Evolutionary conservation across 23 tunicate species (phyloP), one percentile per base, ranked within the genome.

Genomic region (Pegea sp.): DNA sequence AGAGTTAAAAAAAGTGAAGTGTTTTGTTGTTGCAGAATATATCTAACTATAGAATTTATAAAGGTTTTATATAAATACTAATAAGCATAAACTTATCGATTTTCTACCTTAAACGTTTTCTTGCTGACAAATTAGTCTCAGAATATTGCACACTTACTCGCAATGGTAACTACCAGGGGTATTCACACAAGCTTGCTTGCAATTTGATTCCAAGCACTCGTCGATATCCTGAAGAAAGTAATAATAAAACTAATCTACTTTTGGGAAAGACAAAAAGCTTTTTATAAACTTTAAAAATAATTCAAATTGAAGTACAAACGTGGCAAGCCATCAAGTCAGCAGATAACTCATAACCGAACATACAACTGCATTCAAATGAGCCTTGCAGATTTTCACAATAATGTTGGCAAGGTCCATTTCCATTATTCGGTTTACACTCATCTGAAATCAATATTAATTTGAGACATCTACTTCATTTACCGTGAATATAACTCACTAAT

Each of bases 181-280:
- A 49, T 80, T 80, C 49, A 48, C 65, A 42, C 93, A 80, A 25
- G 61, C 42, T 34, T 80, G 93, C 50, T 66, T 56, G 56, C 93
- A 80, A 18, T 42, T 42, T 4, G 34, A 31, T 5, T 59, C 34
- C 42, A 49, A 48, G 33, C 93, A 80, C 59, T 80, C 93, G 61
- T 80, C 59, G 0, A 66, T 71, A 30, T 80, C 93, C 93, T 80
- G 55, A 21, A 5, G 3, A 64, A 13, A 16, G 24, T 24, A 6
- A 20, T n/a, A n/a, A n/a, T n/a, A n/a, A n/a, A n/a, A n/a, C n/a
- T n/a, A n/a, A n/a, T n/a, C n/a, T n/a, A n/a, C n/a, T n/a, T n/a
- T n/a, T n/a, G n/a, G n/a, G n/a, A n/a, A n/a, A n/a, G n/a, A n/a
- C n/a, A n/a, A n/a, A n/a, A n/a, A n/a, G n/a, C n/a, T n/a, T n/a